Evolutionary conservation across 2,113 vertebrate genomes (phyloP).

Genomic region (Lophochroa leadbeateri): DNA sequence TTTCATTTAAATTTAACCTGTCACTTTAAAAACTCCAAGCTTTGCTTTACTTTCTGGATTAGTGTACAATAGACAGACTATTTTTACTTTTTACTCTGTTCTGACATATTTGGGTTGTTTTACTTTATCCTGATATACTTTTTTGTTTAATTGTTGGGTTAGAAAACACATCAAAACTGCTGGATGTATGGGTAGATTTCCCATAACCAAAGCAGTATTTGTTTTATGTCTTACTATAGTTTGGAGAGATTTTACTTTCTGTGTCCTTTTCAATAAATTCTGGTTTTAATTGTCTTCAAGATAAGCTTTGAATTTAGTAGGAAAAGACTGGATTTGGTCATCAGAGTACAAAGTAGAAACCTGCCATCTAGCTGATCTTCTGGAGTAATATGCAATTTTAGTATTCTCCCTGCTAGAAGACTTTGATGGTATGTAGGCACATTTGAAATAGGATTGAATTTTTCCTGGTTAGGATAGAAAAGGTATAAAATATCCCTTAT

Average conservation of each 20-base stretch:
- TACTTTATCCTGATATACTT: background rate
- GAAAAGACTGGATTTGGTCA: background rate
- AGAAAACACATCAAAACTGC: background rate
- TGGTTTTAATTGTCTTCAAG: background rate
- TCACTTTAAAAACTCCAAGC: background rate
- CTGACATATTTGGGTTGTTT: background rate
- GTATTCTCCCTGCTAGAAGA: background rate
- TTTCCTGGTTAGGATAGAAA: background rate
- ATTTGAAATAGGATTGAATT: background rate
- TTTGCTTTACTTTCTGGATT: background rate
- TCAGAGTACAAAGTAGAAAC: background rate
- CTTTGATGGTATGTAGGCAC: background rate
- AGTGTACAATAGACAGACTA: background rate
- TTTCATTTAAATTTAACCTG: background rate
- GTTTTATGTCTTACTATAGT: background rate
- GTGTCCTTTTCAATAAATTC: background rate
- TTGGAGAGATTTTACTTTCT: background rate
- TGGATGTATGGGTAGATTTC: background rate
- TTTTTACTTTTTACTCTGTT: background rate
- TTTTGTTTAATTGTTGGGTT: background rate
- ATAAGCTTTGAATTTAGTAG: background rate
- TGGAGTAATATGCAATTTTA: background rate
- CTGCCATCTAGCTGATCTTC: background rate
- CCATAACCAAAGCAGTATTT: background rate
- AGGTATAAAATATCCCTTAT: background rate